Evolutionary conservation across 2,113 vertebrate genomes (phyloP), one percentile per base, ranked within the genome.

Genomic region (Ascaphus truei): DNA sequence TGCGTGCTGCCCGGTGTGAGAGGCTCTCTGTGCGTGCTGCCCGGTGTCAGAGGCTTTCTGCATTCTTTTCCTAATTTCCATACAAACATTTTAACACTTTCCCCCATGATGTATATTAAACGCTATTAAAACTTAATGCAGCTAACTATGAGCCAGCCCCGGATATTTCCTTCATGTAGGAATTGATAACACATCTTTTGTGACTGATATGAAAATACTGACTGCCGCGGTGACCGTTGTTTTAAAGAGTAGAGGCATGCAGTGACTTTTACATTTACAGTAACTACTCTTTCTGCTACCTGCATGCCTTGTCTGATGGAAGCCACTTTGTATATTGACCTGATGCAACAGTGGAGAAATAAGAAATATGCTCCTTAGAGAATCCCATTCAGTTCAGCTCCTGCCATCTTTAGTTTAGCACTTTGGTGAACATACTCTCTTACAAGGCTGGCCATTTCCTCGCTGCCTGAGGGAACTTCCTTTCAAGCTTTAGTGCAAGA

Each of bases 401-500:
- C 82, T 84, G 81, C 85, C 85, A 83, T 77, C 76, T 86, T 84
- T 71, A 77, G 48, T 83, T 86, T 81, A 80, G 73, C 79, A 81
- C 79, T 77, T 75, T 73, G 79, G 73, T 79, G 80, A 87, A 76
- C 83, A 87, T 76, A 75, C 83, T 86, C 69, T 79, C 81, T 83
- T 80, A 84, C 78, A 90, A 82, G 84, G 75, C 74, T 76, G 76
- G 73, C 78, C 82, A 80, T 80, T 86, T 90, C 82, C 85, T 90
- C 53, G 23, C 62, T 47, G 62, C 78, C 73, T 52, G 51, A 63
- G 76, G 80, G 76, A 12, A 77, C 62, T 74, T 55, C 22, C 18
- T 56, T 62, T 78, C 18, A 79, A 68, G 18, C 45, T 36, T 77
- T 36, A 73, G 52, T 16, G 48, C 63, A 55, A 60, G 61, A 77